phyloP scores from a whole-genome alignment of 1,140 invertebrate genomes.

The Cydia amplana region DNA sequence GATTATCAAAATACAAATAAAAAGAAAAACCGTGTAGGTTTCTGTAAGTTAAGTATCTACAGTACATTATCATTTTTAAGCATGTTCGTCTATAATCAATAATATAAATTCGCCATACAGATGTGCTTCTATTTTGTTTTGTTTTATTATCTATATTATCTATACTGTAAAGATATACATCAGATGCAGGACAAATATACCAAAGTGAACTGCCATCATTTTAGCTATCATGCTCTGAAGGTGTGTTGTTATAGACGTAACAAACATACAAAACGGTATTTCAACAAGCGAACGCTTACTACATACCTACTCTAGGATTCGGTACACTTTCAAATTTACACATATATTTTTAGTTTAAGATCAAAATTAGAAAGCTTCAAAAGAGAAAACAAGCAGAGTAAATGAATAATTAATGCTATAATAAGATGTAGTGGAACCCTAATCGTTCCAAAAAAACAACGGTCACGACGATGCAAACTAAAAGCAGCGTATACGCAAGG shows the following conservation, averaged over 20 bases:
- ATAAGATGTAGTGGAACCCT: background rate
- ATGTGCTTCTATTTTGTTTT: no score
- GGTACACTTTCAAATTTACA: conserved; percentile 10
- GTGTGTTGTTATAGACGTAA: background rate
- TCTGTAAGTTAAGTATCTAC: no score
- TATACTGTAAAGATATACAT: no score
- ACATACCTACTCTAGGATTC: background rate
- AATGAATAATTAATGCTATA: background rate
- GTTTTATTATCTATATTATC: no score
- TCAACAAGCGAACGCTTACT: conserved; percentile 1
- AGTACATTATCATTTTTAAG: no score
- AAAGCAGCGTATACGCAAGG: conserved; percentile 5
- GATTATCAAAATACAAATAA: no score
- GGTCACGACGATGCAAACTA: conserved; percentile 14
- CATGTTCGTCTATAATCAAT: no score
- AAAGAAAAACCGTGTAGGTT: no score
- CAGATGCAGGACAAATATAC: background rate
- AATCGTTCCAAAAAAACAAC: conserved; percentile 14
- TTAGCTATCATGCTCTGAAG: background rate
- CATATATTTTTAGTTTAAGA: background rate
- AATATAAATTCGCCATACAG: no score
- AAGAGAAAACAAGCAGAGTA: background rate
- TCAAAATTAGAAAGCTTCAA: background rate
- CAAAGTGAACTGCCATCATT: background rate
- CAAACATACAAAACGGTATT: background rate